phyloP scores from a whole-genome alignment of 2,888 invertebrate genomes.

The Notodonta ziczac region DNA sequence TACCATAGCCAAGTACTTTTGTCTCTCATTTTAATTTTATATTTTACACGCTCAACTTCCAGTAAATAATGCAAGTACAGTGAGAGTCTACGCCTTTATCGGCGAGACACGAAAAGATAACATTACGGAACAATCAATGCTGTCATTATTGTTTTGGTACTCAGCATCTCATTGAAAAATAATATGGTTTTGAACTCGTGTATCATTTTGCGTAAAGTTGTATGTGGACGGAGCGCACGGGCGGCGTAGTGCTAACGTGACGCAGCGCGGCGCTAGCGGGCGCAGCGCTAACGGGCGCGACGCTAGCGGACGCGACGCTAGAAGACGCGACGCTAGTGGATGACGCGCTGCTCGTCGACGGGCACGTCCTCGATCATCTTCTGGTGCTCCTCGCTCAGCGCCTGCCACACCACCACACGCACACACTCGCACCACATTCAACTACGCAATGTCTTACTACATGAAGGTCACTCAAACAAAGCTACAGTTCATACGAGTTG shows the following conservation, averaged over 20 bases:
- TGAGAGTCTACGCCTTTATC: too few relatives aligned
- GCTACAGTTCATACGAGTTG: neutral
- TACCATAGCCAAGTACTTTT: too few relatives aligned
- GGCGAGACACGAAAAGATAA: too few relatives aligned
- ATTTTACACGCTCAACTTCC: too few relatives aligned
- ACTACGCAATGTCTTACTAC: neutral
- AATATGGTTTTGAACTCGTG: neutral
- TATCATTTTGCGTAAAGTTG: neutral
- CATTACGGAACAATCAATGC: too few relatives aligned
- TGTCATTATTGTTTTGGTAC: too few relatives aligned
- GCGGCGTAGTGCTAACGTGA: slow-evolving; percentile 4
- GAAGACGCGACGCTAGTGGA: slow-evolving; percentile 61
- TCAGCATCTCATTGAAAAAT: neutral
- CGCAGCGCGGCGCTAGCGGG: neutral
- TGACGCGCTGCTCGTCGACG: slow-evolving; percentile 64
- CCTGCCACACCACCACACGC: slow-evolving; percentile 77
- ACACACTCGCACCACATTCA: slow-evolving; percentile 38
- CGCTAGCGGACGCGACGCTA: neutral
- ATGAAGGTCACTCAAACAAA: too few relatives aligned
- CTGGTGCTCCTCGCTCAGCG: slow-evolving; percentile 93
- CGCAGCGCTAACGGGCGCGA: neutral
- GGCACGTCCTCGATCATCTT: slow-evolving; percentile 87
- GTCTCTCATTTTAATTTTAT: too few relatives aligned
- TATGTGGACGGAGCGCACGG: neutral
- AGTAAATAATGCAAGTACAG: too few relatives aligned